Evolutionary conservation across 2,888 invertebrate genomes (phyloP).

Genomic region (Caprella mutica): DNA sequence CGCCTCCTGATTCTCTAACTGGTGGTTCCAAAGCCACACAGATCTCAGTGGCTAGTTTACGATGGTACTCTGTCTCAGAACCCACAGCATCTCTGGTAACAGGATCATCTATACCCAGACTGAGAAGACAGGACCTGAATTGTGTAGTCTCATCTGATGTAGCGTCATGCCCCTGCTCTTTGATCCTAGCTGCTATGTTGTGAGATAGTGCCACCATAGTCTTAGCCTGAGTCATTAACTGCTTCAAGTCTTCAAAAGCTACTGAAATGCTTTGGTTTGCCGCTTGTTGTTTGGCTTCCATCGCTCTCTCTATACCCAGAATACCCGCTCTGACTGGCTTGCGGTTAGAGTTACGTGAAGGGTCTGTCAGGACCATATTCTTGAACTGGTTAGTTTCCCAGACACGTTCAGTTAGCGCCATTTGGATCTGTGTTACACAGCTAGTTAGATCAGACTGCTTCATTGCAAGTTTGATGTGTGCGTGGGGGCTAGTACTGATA

Average conservation of each 20-base stretch:
- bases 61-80: conserved; percentile 71
- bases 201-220: conserved; percentile 92
- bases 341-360: conserved; percentile 3
- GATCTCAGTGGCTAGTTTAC: conserved; percentile 72
- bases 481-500: conserved; percentile 40
- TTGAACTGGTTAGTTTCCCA: conserved; percentile 34
- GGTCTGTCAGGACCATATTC: conserved; percentile 43
- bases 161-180: conserved; percentile 41
- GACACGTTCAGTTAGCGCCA: conserved; percentile 34
- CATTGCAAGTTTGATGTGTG: conserved; percentile 72
- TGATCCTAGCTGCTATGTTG: conserved; percentile 81
- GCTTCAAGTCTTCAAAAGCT: conserved; percentile 90
- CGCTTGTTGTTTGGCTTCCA: conserved; percentile 78
- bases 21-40: conserved; percentile 47
- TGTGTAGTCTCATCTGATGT: conserved; percentile 81
- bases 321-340: conserved; percentile 53
- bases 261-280: conserved; percentile 81
- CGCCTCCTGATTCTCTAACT: conserved; percentile 72
- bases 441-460: conserved; percentile 56
- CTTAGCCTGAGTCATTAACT: conserved; percentile 89
- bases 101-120: conserved; percentile 94
- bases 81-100: conserved; percentile 73
- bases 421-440: conserved; percentile 34
- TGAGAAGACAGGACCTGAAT: conserved; percentile 91
- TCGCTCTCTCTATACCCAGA: conserved; percentile 84